These are phyloP conservation scores for Kryptopterus vitreolus DNA, from an alignment of 2,797 vertebrate species.

Conservation along the genomic window DNA sequence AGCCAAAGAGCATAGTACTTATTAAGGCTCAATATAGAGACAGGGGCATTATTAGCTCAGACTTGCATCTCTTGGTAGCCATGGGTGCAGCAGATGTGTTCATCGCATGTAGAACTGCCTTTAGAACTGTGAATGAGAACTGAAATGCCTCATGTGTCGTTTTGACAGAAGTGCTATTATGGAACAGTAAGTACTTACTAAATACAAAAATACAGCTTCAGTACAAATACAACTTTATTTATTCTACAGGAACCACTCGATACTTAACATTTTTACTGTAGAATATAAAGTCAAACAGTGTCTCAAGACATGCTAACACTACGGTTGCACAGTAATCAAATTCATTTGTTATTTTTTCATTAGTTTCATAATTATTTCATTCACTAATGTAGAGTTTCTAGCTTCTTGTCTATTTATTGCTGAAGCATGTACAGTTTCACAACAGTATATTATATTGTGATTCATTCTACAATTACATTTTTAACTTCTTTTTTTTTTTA, in stretches of 20 bases:
- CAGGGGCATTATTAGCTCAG: conserved; percentile 51
- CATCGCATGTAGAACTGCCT: conserved; percentile 12
- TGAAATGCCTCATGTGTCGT: neutral
- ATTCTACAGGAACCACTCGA: neutral
- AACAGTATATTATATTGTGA: neutral
- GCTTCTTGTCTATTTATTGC: neutral
- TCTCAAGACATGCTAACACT: neutral
- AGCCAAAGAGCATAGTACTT: conserved; percentile 44
- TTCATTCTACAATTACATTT: conserved; percentile 1
- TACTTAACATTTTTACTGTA: neutral
- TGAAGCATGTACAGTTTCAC: neutral
- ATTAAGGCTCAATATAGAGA: conserved; percentile 52
- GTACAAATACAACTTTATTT: conserved; percentile 26
- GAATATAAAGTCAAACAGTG: neutral
- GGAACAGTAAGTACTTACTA: neutral
- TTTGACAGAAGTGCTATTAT: conserved; percentile 6
- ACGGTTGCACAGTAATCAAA: neutral
- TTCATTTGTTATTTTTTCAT: neutral
- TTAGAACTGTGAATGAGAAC: conserved; percentile 17
- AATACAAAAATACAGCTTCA: neutral
- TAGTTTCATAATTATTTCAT: neutral
- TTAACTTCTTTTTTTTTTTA: neutral
- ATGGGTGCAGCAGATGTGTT: conserved; percentile 10
- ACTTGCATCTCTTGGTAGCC: conserved; percentile 40
- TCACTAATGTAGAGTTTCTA: neutral